Evolutionary conservation across 2,113 vertebrate species (phyloP), one percentile per base, ranked within the genome.

Genomic region (Cheirogaleus medius): DNA sequence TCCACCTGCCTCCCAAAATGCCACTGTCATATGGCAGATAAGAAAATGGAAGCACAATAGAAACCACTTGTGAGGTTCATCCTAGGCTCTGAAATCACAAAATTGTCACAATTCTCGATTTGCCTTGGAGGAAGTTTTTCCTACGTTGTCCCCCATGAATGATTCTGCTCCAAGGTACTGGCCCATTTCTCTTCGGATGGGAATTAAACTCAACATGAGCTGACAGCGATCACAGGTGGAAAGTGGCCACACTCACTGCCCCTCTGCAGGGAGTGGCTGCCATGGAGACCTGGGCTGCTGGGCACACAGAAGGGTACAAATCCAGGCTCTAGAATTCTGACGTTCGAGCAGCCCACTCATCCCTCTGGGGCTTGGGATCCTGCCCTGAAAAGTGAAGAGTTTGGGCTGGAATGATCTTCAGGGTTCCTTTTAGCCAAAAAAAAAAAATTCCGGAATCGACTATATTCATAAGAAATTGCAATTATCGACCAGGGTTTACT

Each of bases 211-310:
- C 17, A 76, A 76, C 39, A 39, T 7, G 17, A 80, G 4, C 47
- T 63, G 18, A 47, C 6, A 64, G 44, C 27, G 80, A 29, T 27
- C 29, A 78, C 27, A 23, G 6, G 9, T 39, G 32, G 54, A 12
- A 73, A 42, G 34, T 21, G 44, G 42, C 85, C 29, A 7, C 8
- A 8, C 44, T 87, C 25, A 8, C 20, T 20, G 54, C 27, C 56
- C 9, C 12, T 54, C 1, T 42, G 6, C 66, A 47, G 6, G 20
- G 23, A 56, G 39, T 0, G 0, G 7, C 34, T 37, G 54, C 39
- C 23, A 5, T 11, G 3, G 25, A 44, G 25, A 54, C 27, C 27
- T 60, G 49, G 17, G 84, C 49, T 42, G 14, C 63, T 0, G 14
- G 5, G 37, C 56, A 32, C 25, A 64, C 27, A 49, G 52, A 7